Evolutionary conservation across 2,113 vertebrate species (phyloP), one percentile per base, ranked within the genome.

Genomic region (Cervus canadensis): DNA sequence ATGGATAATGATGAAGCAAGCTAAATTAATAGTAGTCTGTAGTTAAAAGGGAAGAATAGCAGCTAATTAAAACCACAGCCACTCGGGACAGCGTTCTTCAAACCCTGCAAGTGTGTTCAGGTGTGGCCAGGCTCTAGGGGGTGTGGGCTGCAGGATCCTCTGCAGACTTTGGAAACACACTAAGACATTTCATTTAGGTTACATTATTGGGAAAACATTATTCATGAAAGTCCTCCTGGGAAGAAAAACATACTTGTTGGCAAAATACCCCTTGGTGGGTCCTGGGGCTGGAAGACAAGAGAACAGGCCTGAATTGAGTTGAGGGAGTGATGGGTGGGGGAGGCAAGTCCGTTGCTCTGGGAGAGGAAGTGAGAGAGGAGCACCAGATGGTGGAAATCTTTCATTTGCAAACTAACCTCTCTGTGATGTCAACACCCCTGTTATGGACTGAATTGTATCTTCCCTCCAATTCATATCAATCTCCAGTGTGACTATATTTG

Each of bases 41-140:
- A 81, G 81, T 92, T 79, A 87, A 95, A 97, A 92, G 67, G 57
- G 74, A 87, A 74, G 48, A 94, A 54, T 59, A 91, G 48, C 26
- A 78, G 56, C 90, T 92, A 81, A 97, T 90, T 95, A 95, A 95
- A 97, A 87, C 56, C 25, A 64, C 14, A 59, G 3, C 19, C 67
- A 30, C 96, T 92, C 7, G 23, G 74, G 43, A 36, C 6, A 43
- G 0, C 11, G 0, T 84, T 76, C 78, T 78, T 56, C 26, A 43
- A 36, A 62, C 52, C 36, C 76, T 30, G 40, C 16, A 40, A 84
- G 50, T 7, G 62, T 4, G 1, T 54, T 82, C 79, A 52, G 50
- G 33, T 52, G 79, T 6, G 1, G 6, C 60, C 81, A 23, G 25
- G 21, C 56, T 25, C 57, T 57, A 33, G 45, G 13, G 5, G 19